phyloP scores from a whole-genome alignment of 2,888 invertebrate genomes.

The Ectemnius continuus region DNA sequence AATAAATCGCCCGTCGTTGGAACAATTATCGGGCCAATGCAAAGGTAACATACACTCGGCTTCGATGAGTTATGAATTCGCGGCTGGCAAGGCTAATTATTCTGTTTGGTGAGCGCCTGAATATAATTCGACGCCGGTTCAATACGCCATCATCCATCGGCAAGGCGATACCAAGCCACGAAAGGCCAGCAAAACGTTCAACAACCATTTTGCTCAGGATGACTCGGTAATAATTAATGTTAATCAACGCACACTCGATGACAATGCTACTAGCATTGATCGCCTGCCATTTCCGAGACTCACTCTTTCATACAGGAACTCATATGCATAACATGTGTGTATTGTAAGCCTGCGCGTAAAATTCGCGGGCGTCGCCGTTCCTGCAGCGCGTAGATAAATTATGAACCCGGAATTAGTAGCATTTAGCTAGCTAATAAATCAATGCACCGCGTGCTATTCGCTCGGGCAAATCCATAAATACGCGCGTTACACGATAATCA shows the following conservation, averaged over 20 bases:
- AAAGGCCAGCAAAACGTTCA: background rate
- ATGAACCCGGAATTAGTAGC: conserved; percentile 2
- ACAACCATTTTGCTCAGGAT: background rate
- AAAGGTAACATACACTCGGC: conserved; percentile 3
- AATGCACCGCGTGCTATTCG: conserved; percentile 4
- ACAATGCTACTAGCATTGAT: background rate
- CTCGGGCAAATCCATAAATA: conserved; percentile 2
- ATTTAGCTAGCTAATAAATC: conserved; percentile 7
- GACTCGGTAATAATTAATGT: background rate
- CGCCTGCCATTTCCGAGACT: background rate
- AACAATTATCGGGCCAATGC: background rate
- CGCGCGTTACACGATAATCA: conserved; percentile 8
- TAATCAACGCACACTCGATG: background rate
- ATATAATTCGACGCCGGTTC: background rate
- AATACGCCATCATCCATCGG: background rate
- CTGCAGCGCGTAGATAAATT: background rate
- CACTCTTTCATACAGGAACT: background rate
- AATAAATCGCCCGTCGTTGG: background rate
- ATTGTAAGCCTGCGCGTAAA: background rate
- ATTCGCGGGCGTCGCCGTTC: background rate
- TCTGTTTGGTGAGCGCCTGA: background rate
- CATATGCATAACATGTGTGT: background rate
- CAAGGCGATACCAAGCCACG: background rate
- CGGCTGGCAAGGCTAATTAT: background rate
- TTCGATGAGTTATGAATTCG: conserved; percentile 1